Percentiles rank a stretch among this genome's conserved stretches.
phyloP scores from a whole-genome alignment of 2,797 vertebrate species.

The Octomys mimax region DNA sequence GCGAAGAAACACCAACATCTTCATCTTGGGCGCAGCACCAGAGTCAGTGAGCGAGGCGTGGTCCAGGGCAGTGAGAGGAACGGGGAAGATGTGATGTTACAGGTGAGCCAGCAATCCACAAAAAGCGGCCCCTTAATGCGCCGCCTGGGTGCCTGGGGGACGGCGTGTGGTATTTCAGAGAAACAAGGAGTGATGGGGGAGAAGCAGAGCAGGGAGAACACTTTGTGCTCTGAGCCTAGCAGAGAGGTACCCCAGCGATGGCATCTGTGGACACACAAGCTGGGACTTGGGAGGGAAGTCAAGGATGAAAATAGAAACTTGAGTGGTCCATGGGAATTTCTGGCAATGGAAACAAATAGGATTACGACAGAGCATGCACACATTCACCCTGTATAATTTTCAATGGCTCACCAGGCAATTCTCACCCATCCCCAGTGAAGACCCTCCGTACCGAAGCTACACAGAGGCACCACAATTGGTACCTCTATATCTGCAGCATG shows the following conservation, averaged over 20 bases:
- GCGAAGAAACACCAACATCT: neutral
- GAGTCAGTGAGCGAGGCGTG: neutral
- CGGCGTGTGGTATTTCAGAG: neutral
- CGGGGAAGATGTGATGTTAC: neutral
- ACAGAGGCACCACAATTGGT: constrained; percentile 21
- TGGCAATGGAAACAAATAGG: neutral
- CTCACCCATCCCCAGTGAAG: constrained; percentile 34
- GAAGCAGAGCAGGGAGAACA: neutral
- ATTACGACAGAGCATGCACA: neutral
- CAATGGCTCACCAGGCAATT: constrained; percentile 34
- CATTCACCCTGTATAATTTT: neutral
- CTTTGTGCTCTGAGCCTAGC: neutral
- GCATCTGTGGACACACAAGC: neutral
- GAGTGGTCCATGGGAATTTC: neutral
- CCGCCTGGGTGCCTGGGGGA: neutral
- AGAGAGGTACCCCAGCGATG: neutral
- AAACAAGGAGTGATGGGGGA: neutral
- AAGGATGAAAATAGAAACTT: neutral
- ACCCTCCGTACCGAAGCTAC: constrained; percentile 51
- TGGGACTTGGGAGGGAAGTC: neutral
- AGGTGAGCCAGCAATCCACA: neutral
- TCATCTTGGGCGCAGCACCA: neutral
- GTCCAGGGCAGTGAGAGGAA: neutral
- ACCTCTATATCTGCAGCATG: constrained; percentile 12
- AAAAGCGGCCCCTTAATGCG: neutral